Conservation (phyloP, 2,113 vertebrate species). For the Pteruthius melanotis region DNA sequence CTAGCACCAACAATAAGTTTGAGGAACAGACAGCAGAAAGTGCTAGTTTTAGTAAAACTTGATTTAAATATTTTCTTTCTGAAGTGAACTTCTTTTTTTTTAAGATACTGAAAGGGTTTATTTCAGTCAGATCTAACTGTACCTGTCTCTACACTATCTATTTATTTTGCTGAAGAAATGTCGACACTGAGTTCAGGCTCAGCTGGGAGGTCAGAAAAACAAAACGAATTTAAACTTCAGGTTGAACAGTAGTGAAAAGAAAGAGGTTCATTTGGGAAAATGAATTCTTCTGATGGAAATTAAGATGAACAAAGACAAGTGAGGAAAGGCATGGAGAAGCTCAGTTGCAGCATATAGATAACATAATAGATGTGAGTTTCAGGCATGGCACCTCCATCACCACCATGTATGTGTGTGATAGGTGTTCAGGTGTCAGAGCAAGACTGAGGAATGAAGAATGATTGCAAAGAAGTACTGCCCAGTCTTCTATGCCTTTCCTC, state of each 20-base stretch:
- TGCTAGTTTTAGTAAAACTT: background rate
- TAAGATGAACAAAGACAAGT: background rate
- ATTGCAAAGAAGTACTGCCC: background rate
- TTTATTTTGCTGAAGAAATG: background rate
- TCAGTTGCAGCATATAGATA: background rate
- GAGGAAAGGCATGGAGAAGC: background rate
- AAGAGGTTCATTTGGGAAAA: background rate
- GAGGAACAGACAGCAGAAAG: background rate
- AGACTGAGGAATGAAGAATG: background rate
- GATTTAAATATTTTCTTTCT: background rate
- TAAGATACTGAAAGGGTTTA: background rate
- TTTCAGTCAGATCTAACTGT: background rate
- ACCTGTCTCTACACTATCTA: background rate
- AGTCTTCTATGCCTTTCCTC: background rate
- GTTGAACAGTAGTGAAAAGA: background rate
- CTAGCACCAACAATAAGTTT: background rate
- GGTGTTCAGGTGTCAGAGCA: background rate
- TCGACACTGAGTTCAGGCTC: background rate
- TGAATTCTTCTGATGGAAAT: background rate
- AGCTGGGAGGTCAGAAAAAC: background rate
- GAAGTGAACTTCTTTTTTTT: background rate
- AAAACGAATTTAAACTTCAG: background rate
- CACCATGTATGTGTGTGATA: fast-evolving
- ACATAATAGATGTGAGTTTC: background rate
- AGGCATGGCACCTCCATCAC: background rate